A percentile compares a stretch with the other conserved stretches of the same genome.
Evolutionary conservation across 37 sponge, comb jelly and placozoan species (phyloP).

Genomic region (Aphrocallistes beatrix): DNA sequence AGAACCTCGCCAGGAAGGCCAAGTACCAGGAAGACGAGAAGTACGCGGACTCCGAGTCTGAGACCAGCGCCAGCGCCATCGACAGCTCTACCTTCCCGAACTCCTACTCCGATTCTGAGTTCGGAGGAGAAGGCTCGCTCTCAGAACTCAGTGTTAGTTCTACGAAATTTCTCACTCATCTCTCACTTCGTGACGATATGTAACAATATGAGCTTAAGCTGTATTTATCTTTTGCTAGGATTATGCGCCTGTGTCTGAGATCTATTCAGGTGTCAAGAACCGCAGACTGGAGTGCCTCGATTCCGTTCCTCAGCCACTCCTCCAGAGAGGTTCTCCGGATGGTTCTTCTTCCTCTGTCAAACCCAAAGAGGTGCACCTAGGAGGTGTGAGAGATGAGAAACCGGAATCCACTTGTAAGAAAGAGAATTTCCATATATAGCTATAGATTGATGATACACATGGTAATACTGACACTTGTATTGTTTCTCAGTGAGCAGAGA

Average conservation of each 20-base stretch:
- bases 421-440: too few species aligned
- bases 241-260: neutral
- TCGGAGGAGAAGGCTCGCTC: too few species aligned
- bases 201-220: too few species aligned
- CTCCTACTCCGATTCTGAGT: neutral
- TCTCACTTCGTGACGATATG: too few species aligned
- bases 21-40: neutral
- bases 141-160: neutral
- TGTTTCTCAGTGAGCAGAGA: neutral
- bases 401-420: too few species aligned
- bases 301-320: too few species aligned
- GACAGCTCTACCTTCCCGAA: neutral
- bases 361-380: neutral
- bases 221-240: neutral
- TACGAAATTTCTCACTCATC: neutral
- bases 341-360: neutral
- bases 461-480: too few species aligned
- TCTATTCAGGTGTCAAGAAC: too few species aligned
- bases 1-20: neutral
- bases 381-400: too few species aligned
- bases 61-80: neutral
- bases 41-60: neutral
- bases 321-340: neutral
- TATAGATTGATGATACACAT: too few species aligned
- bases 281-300: too few species aligned